Percentiles rank a stretch among this genome's conserved stretches.
Evolutionary conservation across 2,888 invertebrate species (phyloP).

Genomic region (Sinodicranocentrus sp.): DNA sequence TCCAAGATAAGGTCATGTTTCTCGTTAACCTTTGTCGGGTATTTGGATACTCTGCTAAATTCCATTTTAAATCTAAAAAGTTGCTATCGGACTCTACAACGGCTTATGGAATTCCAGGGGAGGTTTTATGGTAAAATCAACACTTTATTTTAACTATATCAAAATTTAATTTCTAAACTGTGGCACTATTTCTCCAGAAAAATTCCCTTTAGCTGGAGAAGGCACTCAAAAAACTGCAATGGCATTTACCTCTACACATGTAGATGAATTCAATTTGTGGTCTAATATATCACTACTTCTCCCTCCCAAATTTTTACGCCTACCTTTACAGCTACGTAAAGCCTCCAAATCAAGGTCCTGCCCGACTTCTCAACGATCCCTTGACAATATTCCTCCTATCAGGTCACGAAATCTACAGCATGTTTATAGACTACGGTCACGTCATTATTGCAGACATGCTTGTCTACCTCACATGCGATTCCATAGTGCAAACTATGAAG

Average conservation of each 20-base stretch:
- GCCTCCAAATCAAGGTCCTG: not conserved
- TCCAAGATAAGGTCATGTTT: not conserved
- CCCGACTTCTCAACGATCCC: not conserved
- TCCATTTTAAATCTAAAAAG: not conserved
- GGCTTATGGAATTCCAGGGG: not conserved
- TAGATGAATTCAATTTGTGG: not conserved
- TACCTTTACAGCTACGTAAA: conserved; percentile 22
- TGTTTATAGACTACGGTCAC: conserved; percentile 16
- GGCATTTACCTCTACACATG: conserved; percentile 5
- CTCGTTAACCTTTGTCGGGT: not conserved
- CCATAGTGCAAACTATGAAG: conserved; percentile 3
- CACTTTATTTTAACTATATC: not conserved
- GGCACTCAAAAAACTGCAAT: conserved; percentile 1
- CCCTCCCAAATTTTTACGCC: conserved; percentile 19
- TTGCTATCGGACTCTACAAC: not conserved
- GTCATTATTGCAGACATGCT: conserved; percentile 14
- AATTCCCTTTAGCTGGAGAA: not conserved
- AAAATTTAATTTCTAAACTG: not conserved
- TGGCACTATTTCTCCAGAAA: not conserved
- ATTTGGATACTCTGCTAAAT: not conserved
- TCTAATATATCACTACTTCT: conserved; percentile 5
- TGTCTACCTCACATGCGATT: not conserved
- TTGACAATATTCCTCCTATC: not conserved
- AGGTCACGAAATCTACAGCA: not conserved
- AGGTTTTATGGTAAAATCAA: not conserved